These are phyloP conservation scores for Oreonectes daqikongensis DNA, from an alignment of 2,797 vertebrate genomes.

Conservation along the genomic window DNA sequence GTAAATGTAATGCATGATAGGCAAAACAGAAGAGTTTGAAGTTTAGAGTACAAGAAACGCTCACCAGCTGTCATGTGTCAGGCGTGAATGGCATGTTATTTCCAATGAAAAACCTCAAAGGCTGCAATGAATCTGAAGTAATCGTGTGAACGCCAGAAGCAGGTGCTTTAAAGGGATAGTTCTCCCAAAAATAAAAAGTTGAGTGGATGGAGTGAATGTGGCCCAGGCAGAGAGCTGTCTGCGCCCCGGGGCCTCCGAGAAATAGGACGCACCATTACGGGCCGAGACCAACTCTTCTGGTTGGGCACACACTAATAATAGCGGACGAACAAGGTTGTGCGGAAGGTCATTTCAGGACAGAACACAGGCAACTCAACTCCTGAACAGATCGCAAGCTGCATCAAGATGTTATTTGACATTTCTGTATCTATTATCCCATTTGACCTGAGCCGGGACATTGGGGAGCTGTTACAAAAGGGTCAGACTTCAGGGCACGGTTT, in stretches of 20 bases:
- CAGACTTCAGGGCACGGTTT: constrained; percentile 26
- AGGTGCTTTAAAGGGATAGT: too few species aligned
- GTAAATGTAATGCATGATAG: constrained; percentile 37
- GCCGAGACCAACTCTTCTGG: neutral
- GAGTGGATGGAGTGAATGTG: constrained; percentile 29
- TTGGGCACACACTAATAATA: constrained; percentile 8
- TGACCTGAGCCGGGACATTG: constrained; percentile 8
- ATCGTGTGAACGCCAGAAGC: too few species aligned
- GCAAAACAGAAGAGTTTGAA: neutral
- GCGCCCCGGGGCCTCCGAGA: constrained; percentile 27
- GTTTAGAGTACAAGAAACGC: constrained; percentile 45
- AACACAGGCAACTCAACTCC: neutral
- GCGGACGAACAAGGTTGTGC: neutral
- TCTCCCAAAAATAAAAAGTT: too few species aligned
- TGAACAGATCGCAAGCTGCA: neutral
- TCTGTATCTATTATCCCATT: constrained; percentile 39
- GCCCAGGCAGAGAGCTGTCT: constrained; percentile 19
- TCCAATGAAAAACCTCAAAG: constrained; percentile 26
- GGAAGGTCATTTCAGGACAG: constrained; percentile 23
- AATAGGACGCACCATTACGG: constrained; percentile 35
- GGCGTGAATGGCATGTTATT: constrained; percentile 49
- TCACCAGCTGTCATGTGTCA: constrained; percentile 56
- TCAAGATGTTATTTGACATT: constrained; percentile 12
- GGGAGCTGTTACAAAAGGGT: constrained; percentile 10
- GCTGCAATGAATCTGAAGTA: constrained; percentile 14